Base-by-base conservation (phyloP, 2,113 vertebrate species). In the Datnioides undecimradiatus region DNA sequence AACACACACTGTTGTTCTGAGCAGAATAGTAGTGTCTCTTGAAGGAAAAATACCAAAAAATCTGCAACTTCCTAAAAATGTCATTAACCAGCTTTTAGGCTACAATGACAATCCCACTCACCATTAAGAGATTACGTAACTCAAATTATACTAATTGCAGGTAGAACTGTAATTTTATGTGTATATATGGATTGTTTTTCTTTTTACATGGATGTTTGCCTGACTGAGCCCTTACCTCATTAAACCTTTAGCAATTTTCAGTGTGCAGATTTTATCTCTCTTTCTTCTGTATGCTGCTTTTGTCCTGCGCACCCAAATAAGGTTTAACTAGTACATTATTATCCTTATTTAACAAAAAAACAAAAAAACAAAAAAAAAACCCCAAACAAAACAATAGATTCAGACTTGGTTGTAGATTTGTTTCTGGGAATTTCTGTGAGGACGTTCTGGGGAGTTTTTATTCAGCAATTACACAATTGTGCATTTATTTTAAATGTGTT, bases 171-270 rank as follows among this genome's bases (percentile, higher is more conserved):
- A 46, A 52, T 63, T 57, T 29, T 33, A 27, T 72, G 31, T 66
- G 14, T 41, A 23, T 46, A 23, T 46, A n/a, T 13, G 25, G 33
- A 17, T 48, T 68, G 34, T 66, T 67, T 46, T 54, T 72, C 64
- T 77, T 73, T 73, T 64, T 51, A 14, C 25, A 8, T 40, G 34
- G 49, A 76, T 64, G 75, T 76, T 77, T 69, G 76, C 14, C 31
- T 45, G 57, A 71, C 10, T 43, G n/a, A n/a, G n/a, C n/a, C 38
- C 45, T 23, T 21, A 41, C 38, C 23, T 67, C 59, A 85, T 79
- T 82, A 69, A 59, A 82, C 38, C 38, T 64, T 33, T 33, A 19
- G 3, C 10, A 16, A 13, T 72, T 82, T 73, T 76, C 66, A 68
- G 33, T 3, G n/a, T 41, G 40, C 3, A 3, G 31, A 48, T n/a